Conservation (phyloP, 2,113 vertebrate species). For the Apodemus sylvaticus region DNA sequence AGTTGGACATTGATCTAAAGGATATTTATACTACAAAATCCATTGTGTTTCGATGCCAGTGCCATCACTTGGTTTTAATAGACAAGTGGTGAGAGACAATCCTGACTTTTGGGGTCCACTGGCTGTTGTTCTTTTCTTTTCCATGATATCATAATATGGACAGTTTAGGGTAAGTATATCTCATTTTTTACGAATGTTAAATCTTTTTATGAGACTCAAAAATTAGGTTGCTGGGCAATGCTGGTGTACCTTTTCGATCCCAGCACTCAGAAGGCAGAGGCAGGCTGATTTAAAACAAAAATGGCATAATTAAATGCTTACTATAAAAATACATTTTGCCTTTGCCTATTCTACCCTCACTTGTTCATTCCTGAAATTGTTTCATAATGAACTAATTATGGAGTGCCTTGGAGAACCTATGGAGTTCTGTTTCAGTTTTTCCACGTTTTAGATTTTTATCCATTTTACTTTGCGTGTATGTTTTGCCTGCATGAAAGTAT, state of each 20-base stretch:
- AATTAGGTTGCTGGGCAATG: neutral
- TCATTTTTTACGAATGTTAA: constrained; percentile 28
- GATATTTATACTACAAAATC: constrained; percentile 99
- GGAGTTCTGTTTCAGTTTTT: constrained; percentile 1
- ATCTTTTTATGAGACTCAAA: constrained; percentile 20
- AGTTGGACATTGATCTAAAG: constrained; percentile 97
- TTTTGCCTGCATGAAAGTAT: neutral
- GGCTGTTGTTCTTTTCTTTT: constrained; percentile 97
- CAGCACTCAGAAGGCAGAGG: neutral
- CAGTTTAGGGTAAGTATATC: constrained; percentile 94
- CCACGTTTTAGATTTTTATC: neutral
- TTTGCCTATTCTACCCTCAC: neutral
- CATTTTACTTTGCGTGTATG: neutral
- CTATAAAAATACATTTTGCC: neutral
- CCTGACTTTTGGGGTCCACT: constrained; percentile 99
- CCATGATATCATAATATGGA: constrained; percentile 99
- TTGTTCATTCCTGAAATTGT: constrained; percentile 9
- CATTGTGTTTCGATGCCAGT: constrained; percentile 99
- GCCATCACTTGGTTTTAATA: constrained; percentile 98
- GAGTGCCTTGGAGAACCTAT: neutral
- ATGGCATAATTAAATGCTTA: constrained; percentile 13
- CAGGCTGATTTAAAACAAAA: neutral
- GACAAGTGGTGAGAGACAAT: constrained; percentile 98
- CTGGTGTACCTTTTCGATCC: neutral
- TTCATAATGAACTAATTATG: neutral